Percentiles rank a stretch among this genome's conserved stretches.
Evolutionary conservation across 1,140 invertebrate species (phyloP).

Genomic region (Varroa destructor): DNA sequence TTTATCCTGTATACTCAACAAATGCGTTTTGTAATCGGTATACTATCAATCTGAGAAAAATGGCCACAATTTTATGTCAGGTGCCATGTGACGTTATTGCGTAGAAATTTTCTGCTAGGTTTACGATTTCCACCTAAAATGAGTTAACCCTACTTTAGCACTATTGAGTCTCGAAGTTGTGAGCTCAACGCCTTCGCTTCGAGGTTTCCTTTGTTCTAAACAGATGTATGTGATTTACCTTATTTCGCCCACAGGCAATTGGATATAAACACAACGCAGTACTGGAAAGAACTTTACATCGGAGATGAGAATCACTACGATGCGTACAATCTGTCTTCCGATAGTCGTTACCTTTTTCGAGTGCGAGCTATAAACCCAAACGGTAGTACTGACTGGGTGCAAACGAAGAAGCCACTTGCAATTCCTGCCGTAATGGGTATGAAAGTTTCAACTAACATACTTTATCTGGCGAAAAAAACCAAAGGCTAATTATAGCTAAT

Average conservation of each 20-base stretch:
- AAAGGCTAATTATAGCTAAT: not conserved
- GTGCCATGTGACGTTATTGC: no score
- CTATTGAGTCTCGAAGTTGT: no score
- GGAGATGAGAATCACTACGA: slow-evolving; percentile 68
- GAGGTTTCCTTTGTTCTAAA: no score
- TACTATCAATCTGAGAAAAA: no score
- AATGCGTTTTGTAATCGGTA: no score
- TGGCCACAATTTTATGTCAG: no score
- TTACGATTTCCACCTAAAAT: no score
- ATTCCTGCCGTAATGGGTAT: slow-evolving; percentile 47
- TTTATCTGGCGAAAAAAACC: slow-evolving; percentile 40
- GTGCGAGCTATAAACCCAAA: slow-evolving; percentile 53
- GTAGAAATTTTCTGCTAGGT: no score
- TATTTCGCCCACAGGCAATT: not conserved
- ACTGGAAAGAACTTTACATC: slow-evolving; percentile 63
- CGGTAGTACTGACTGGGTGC: not conserved
- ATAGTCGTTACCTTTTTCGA: slow-evolving; percentile 53
- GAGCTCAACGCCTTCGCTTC: no score
- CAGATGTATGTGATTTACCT: no score
- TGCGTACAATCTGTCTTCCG: slow-evolving; percentile 50
- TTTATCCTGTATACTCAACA: no score
- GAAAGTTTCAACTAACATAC: slow-evolving; percentile 43
- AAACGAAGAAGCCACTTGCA: slow-evolving; percentile 56
- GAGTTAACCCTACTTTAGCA: no score
- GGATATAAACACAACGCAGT: slow-evolving; percentile 2